These are phyloP conservation scores for Hyles euphorbiae DNA, from an alignment of 1,140 invertebrate species.

Conservation along the genomic window DNA sequence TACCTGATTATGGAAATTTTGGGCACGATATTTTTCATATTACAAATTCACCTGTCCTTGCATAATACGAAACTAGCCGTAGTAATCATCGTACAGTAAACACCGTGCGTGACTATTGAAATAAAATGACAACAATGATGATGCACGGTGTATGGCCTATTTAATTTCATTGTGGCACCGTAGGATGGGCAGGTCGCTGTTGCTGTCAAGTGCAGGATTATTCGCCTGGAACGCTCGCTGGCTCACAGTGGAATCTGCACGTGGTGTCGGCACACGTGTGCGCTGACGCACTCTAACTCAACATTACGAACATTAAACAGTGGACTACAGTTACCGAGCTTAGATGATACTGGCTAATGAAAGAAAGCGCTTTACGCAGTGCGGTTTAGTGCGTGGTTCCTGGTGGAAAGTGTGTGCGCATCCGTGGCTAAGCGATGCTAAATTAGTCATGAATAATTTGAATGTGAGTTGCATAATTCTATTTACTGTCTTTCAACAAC, in stretches of 20 bases:
- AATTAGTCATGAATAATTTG: no score
- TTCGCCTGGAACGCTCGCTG: conserved; percentile 54
- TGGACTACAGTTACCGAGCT: conserved; percentile 8
- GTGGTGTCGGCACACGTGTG: conserved; percentile 55
- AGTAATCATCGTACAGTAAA: no score
- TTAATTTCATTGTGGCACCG: conserved; percentile 49
- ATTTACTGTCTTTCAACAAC: no score
- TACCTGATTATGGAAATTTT: no score
- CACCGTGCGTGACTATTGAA: no score
- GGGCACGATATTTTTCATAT: no score
- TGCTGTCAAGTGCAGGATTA: conserved; percentile 68
- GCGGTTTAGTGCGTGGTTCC: neutral
- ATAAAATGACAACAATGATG: no score
- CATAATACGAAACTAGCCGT: no score
- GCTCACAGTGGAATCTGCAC: conserved; percentile 60
- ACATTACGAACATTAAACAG: conserved; percentile 5
- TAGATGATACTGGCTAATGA: neutral
- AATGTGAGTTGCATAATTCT: no score
- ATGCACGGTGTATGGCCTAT: conserved; percentile 6
- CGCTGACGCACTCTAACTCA: conserved; percentile 33
- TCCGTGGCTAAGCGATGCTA: no score
- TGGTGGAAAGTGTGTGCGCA: no score
- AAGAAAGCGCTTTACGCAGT: conserved; percentile 1
- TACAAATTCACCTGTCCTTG: no score
- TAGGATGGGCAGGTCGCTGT: conserved; percentile 49